These are phyloP conservation scores for Pica pica DNA, from an alignment of 2,113 vertebrate species.

Conservation along the genomic window DNA sequence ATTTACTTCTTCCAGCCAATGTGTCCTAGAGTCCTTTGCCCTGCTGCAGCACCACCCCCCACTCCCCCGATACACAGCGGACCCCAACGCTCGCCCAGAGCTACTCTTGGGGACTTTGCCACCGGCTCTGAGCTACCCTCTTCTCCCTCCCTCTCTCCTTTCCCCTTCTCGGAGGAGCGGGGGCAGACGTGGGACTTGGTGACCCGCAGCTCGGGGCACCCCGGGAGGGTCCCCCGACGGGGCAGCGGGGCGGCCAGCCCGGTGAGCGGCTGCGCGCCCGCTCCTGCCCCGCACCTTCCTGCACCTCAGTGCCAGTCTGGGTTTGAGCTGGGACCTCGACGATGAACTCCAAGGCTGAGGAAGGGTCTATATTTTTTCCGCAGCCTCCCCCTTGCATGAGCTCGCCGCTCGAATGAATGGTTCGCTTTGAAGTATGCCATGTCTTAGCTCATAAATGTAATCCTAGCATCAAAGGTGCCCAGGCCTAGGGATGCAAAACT, in stretches of 20 bases:
- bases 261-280: not conserved
- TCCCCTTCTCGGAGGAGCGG: not conserved
- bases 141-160: not conserved
- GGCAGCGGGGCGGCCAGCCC: not conserved
- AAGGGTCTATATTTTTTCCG: not conserved
- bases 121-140: not conserved
- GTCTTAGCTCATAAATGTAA: slow-evolving; percentile 83
- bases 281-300: not conserved
- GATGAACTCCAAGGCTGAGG: not conserved
- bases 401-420: slow-evolving; percentile 71
- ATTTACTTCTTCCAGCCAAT: not conserved
- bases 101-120: not conserved
- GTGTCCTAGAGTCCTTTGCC: not conserved
- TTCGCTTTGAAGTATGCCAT: slow-evolving; percentile 77
- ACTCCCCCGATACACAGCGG: not conserved
- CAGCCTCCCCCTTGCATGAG: not conserved
- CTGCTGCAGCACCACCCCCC: not conserved
- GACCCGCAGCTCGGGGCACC: not conserved
- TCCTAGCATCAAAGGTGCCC: slow-evolving; percentile 77
- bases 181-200: not conserved
- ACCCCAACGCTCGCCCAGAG: not conserved
- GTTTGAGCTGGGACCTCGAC: not conserved
- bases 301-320: not conserved
- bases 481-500: slow-evolving; percentile 69
- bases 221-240: not conserved